phyloP scores from a whole-genome alignment of 2,113 vertebrate species.

The Pelusios castaneus region DNA sequence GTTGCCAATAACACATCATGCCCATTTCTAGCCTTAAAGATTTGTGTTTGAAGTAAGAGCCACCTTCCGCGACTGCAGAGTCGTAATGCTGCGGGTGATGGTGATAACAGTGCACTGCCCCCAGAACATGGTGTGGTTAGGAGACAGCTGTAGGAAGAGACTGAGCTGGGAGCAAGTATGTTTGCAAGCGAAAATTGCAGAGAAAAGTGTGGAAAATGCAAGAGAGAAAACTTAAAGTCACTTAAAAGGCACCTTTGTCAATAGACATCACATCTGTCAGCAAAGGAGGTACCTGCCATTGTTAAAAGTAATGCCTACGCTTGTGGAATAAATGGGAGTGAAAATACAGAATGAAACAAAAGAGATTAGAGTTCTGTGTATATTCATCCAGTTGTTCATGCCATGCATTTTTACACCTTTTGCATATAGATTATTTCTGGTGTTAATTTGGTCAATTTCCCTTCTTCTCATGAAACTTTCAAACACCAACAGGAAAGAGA shows the following conservation, averaged over 20 bases:
- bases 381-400: neutral
- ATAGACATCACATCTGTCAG: neutral
- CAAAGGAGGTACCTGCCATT: neutral
- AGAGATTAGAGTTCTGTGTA: neutral
- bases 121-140: neutral
- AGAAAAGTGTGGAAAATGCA: neutral
- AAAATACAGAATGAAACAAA: neutral
- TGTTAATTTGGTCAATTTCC: neutral
- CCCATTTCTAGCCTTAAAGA: neutral
- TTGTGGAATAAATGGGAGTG: neutral
- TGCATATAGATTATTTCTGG: neutral
- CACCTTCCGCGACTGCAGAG: neutral
- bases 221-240: neutral
- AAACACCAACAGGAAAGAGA: neutral
- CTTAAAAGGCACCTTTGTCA: neutral
- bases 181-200: neutral
- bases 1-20: neutral
- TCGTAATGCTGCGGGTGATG: neutral
- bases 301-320: neutral
- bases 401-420: neutral
- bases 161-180: neutral
- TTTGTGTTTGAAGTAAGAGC: neutral
- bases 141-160: neutral
- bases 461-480: neutral
- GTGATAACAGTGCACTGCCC: neutral